Base-by-base conservation (phyloP, 1,140 invertebrate species). In the Psilanteris sp. region DNA sequence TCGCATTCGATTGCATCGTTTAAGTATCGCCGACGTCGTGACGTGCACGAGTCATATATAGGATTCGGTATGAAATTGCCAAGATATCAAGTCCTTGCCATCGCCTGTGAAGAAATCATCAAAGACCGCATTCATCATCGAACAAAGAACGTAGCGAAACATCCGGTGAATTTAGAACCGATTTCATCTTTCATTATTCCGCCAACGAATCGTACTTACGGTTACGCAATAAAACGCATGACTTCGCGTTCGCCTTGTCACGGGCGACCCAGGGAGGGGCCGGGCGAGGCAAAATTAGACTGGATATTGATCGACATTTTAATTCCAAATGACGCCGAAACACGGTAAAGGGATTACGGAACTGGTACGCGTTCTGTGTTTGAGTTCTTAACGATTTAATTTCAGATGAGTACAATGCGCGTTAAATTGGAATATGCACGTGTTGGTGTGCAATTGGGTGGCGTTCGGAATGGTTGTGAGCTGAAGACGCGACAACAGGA, bases 81-180 rank as follows among this genome's bases (percentile, higher is more conserved):
- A 78, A 81, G 83, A 86, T 86, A 86, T 86, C 84, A 83, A 83
- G 77, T 81, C 81, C 81, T 84, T 83, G 79, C 80, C 83, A 87
- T 86, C 85, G 81, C 79, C 77, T 77, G 77, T 85, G 82, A 81
- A 80, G 83, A 83, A 83, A 85, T 84, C 73, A 79, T 81, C 68
- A 79, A 75, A 80, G 73, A 80, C 77, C 64, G 61, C 67, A 83
- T 85, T 83, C 83, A 81, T 82, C 81, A 84, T 81, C 79, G 68
- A 83, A 87, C 85, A 87, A 86, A 85, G 82, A 82, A 82, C 76
- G 54, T 82, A 77, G 70, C 81, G 79, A 86, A 82, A 87, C 81
- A 86, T 87, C 86, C 86, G 86, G 86, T 79, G 68, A 85, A 84
- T 85, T 87, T 82, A 83, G 79, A 83, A 81, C 79, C 78, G 79